Evolutionary conservation across 1,140 invertebrate species (phyloP), one percentile per base, ranked within the genome.

Genomic region (Antheraea pernyi): DNA sequence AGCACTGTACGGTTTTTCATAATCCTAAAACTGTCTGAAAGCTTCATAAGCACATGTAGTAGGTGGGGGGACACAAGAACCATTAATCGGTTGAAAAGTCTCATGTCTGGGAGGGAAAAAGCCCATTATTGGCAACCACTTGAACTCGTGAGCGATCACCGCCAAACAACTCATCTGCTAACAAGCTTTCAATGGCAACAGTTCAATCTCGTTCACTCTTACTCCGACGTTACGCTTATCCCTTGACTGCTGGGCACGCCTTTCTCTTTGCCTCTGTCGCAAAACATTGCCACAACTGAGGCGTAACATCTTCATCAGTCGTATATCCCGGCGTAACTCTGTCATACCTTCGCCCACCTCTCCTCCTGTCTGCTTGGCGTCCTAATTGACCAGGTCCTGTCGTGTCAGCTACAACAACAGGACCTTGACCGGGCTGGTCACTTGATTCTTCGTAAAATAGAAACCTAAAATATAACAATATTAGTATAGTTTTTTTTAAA

Each of bases 1-100:
- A 30, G 4, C 4, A 69, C 73, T 19, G 77, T 75, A 7, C 7
- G 37, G 18, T 61, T 39, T 60, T 67, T 48, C 37, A 62, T 36
- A 5, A n/a, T 64, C 62, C 37, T 30, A 64, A 64, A 9, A 48
- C 46, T n/a, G n/a, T n/a, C n/a, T n/a, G n/a, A n/a, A n/a, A n/a
- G n/a, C n/a, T n/a, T n/a, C n/a, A n/a, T n/a, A 48, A 3, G 46
- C 46, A 13, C 46, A 48, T 48, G 46, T 11, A 48, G 46, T 48
- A 3, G 46, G 46, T 48, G 7, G 46, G 7, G 7, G 46, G 46
- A 11, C 7, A 7, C 46, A 6, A 3, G 46, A 11, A 3, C 3
- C 7, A 13, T 3, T 48, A 11, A 13, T 11, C 46, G 46, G 46
- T 11, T 48, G 46, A 13, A 48, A 48, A 6, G 46, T 48, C 46